These are phyloP conservation scores for Notothenia rossii DNA, from an alignment of 2,113 vertebrate species.

Conservation along the genomic window DNA sequence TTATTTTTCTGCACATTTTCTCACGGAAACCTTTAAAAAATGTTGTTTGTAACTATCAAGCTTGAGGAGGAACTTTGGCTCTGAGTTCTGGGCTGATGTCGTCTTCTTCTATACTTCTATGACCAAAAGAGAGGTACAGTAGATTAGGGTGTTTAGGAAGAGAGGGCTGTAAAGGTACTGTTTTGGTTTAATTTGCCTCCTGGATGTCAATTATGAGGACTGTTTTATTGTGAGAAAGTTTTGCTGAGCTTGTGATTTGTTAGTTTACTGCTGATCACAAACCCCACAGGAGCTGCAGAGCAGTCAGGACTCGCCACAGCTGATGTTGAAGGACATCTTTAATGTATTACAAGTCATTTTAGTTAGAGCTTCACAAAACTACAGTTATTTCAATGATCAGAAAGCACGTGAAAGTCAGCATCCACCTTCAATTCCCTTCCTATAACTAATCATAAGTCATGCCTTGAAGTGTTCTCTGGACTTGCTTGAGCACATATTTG, in stretches of 20 bases:
- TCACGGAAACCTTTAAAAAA: not conserved
- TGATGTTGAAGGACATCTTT: not conserved
- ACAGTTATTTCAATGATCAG: not conserved
- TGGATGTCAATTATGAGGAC: too few relatives aligned
- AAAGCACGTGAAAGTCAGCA: not conserved
- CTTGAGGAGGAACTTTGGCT: not conserved
- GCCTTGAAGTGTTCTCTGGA: too few relatives aligned
- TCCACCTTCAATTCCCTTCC: too few relatives aligned
- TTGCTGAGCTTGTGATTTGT: slow-evolving; percentile 15
- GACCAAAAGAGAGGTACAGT: not conserved
- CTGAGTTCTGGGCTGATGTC: not conserved
- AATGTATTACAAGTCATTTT: not conserved
- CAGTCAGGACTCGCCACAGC: not conserved
- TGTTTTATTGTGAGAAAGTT: not conserved
- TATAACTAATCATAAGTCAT: not conserved
- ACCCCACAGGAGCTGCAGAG: slow-evolving; percentile 13
- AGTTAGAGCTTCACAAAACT: not conserved
- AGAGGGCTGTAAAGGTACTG: not conserved
- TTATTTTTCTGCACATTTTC: not conserved
- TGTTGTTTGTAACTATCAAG: not conserved
- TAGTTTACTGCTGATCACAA: not conserved
- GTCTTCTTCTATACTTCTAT: not conserved
- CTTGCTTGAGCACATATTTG: too few relatives aligned
- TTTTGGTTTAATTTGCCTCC: not conserved
- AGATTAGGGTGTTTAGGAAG: not conserved